Base-by-base conservation (phyloP, 2,888 invertebrate genomes). In the Eueremaeus valkanovi region DNA sequence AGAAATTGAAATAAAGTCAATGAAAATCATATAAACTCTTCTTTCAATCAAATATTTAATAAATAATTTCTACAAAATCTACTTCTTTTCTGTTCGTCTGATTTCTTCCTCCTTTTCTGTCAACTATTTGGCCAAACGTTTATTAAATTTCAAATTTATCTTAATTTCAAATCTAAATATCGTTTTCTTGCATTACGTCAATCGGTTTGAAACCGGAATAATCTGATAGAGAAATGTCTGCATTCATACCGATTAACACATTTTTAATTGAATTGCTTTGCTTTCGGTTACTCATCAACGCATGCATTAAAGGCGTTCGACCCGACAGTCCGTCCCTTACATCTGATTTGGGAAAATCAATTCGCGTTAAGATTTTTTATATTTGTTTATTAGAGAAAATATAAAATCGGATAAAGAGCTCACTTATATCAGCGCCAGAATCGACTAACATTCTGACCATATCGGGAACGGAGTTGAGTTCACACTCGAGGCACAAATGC, bases 281-380 rank as follows among this genome's bases (percentile, higher is more conserved):
- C 9, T 66, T 66, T 66, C 66, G 6, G 36, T 36, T 66, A 21
- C 18, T n/a, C 6, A 36, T 36, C 66, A 66, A 66, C n/a, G 66
- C 16, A 9, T 66, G 36, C 33, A 66, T 33, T 33, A 66, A 24
- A 36, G 66, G 66, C n/a, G 66, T 66, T 36, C 66, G 66, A 21
- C 66, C 66, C 36, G 66, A 66, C 18, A 66, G 36, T 1, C 66
- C 66, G 21, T 66, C 66, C 66, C 66, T 66, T n/a, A 66, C 66
- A 66, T 66, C 66, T 66, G 27, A 63, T 63, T 18, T 8, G n/a
- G 58, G 21, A 24, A 24, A 49, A 49, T n/a, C n/a, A n/a, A n/a
- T n/a, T n/a, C n/a, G n/a, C 8, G 21, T 49, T 49, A 11, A 49
- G 21, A 49, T n/a, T 3, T 55, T 24, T 21, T 8, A 55, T 61